Evolutionary conservation across 2,113 vertebrate species (phyloP), one percentile per base, ranked within the genome.

Genomic region (Leptobrachium ailaonicum): DNA sequence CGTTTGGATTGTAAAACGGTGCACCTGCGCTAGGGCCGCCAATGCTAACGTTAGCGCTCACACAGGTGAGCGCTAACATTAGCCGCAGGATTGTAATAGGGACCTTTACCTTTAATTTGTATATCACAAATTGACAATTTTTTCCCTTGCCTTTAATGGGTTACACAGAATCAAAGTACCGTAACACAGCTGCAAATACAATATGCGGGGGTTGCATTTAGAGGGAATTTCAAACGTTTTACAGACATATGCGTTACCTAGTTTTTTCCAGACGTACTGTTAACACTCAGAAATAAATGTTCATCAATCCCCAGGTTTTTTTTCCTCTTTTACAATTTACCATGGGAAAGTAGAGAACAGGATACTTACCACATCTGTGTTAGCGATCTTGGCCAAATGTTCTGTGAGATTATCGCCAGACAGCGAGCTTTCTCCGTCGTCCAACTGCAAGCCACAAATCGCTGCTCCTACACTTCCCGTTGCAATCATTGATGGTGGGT

Each of bases 401-500:
- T 96, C 94, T 0, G 92, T 96, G 88, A 98, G 92, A 84, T 93
- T 92, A 66, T 95, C 93, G 2, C 92, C 88, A 13, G 87, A 92
- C 85, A 95, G 90, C 2, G 88, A 85, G 81, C 87, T 91, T 88
- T 95, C 94, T 0, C 84, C 88, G 70, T 92, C 92, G 84, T 96
- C 92, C 20, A 96, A 90, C 92, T 97, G 95, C 71, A 99, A 94
- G 85, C 96, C 97, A 14, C 96, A 96, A 85, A 98, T 90, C 75
- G 97, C 97, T 0, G 97, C 97, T 66, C 94, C 96, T 88, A 98
- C 94, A 50, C 97, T 98, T 90, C 96, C 96, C 10, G 95, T 95
- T 85, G 97, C 97, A 32, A 98, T 97, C 97, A 98, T 98, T 66
- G 97, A 98, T 0, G 97, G 97, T 14, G 96, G 96, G 86, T 96